Base-by-base conservation (phyloP, 92 coral and sea anemone genomes). In the Epizoanthus fatuus region DNA sequence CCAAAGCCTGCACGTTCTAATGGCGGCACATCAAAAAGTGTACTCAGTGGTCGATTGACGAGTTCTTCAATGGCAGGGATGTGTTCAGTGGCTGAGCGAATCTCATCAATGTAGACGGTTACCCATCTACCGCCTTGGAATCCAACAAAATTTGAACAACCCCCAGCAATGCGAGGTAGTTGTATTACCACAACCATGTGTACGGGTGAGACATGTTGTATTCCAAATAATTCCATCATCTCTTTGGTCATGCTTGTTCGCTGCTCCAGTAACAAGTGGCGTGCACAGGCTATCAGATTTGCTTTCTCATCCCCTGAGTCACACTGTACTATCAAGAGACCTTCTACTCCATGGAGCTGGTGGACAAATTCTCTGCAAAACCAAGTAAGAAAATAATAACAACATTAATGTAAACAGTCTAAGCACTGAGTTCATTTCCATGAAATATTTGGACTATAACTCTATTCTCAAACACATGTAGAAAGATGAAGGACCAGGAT, bases 91-190 rank as follows among this genome's bases (percentile, higher is more conserved):
- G 95, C 78, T 8, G 93, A 80, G 40, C 89, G 86, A 40, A 94
- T 65, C 71, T 94, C 98, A 77, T 94, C 98, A 19, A 94, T 83
- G 89, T 94, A 93, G 29, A 89, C 89, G 5, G 93, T 89, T 19
- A 59, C 53, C 98, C 98, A 92, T n/a, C 39, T 83, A 19, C 92
- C 95, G 8, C 98, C 93, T 64, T 94, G 95, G 62, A 91, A 93
- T 5, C 94, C 92, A 44, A 92, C 90, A 58, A 95, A 92, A 60
- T 81, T 86, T 17, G 68, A 49, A 54, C 89, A 92, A 19, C 95
- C 95, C 11, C 94, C 95, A 5, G 88, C 84, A 17, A 94, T 84
- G 52, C 95, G 87, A 62, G 95, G 86, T 59, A 94, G 55, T 83
- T 94, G 95, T n/a, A 86, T 75, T 42, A 94, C 83, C 68, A 94